Conservation (phyloP, 2,888 invertebrate species). For the Nephrotoma flavescens region DNA sequence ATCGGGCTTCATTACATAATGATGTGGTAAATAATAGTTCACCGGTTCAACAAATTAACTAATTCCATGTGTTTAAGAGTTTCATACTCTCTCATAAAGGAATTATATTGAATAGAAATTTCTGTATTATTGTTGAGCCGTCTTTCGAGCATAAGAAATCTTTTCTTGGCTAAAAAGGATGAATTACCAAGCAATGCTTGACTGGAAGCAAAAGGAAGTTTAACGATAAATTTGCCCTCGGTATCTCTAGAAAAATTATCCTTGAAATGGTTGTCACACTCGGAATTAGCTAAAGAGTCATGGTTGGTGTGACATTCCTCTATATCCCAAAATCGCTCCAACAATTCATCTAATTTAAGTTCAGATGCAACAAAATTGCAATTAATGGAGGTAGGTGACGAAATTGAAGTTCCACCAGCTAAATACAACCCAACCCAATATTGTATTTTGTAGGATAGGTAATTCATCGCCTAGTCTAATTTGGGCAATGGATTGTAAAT, state of each 20-base stretch:
- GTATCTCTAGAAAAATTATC: not conserved
- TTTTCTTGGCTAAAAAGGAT: not conserved
- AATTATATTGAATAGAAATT: not conserved
- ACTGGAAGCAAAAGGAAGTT: not conserved
- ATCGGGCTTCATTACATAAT: too few relatives aligned
- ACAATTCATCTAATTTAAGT: not conserved
- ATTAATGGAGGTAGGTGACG: not conserved
- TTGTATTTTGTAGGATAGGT: not conserved
- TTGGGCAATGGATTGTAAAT: not conserved
- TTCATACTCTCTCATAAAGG: not conserved
- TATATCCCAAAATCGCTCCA: not conserved
- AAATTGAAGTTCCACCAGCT: not conserved
- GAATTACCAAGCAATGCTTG: not conserved
- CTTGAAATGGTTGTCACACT: not conserved
- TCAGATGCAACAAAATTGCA: not conserved
- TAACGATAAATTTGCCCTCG: not conserved
- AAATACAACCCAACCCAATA: conserved; percentile 1
- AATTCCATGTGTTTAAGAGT: not conserved
- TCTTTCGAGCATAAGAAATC: not conserved
- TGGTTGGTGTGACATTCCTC: not conserved
- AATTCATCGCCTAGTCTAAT: not conserved
- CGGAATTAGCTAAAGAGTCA: not conserved
- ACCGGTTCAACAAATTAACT: not conserved
- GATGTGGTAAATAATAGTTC: not conserved
- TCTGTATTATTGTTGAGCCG: not conserved